Evolutionary conservation across 1,140 invertebrate species (phyloP).

Genomic region (Trachelipus rathkii): DNA sequence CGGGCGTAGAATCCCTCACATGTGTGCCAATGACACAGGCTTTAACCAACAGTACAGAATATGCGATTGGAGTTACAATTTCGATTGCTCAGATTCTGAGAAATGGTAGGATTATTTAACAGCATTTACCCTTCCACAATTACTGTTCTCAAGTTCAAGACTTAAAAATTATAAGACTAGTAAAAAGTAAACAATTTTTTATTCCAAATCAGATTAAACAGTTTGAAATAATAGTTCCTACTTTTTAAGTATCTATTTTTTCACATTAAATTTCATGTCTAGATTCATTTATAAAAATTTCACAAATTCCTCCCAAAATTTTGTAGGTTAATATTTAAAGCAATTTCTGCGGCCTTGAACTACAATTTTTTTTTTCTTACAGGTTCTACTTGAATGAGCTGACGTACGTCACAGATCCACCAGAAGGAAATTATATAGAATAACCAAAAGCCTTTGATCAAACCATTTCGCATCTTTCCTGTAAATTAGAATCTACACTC

Average conservation of each 20-base stretch:
- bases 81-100: slow-evolving; percentile 57
- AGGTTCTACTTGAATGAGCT: slow-evolving; percentile 61
- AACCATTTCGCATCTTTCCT: not conserved
- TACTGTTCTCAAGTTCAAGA: no score
- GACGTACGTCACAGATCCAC: slow-evolving; percentile 60
- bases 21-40: slow-evolving; percentile 60
- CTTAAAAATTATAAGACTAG: no score
- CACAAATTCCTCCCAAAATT: no score
- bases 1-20: slow-evolving; percentile 59
- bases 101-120: slow-evolving; percentile 54
- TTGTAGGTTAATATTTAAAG: no score
- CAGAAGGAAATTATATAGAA: slow-evolving; percentile 46
- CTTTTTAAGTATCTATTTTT: no score
- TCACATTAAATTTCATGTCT: no score
- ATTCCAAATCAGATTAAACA: no score
- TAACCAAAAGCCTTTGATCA: not conserved
- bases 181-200: no score
- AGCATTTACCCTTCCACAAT: no score
- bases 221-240: no score
- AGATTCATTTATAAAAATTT: no score
- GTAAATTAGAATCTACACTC: not conserved
- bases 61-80: slow-evolving; percentile 61
- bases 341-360: no score
- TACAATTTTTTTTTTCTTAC: slow-evolving; percentile 38
- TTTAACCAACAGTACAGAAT: slow-evolving; percentile 62